Percentiles rank a stretch among this genome's conserved stretches.
These are phyloP conservation scores for Caenorhabditis sinica DNA, from an alignment of 2,888 invertebrate species.

Conservation along the genomic window DNA sequence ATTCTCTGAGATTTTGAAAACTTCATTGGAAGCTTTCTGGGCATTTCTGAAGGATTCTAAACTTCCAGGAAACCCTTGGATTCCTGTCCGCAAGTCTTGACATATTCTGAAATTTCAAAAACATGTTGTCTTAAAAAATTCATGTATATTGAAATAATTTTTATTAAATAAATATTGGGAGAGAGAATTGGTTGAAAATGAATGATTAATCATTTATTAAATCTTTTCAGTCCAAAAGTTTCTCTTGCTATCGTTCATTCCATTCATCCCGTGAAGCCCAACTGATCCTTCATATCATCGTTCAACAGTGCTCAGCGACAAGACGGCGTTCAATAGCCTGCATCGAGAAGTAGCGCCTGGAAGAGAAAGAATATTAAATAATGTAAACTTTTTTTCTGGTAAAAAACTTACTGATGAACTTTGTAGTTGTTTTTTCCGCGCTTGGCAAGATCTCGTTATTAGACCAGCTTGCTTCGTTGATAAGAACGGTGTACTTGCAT, in stretches of 20 bases:
- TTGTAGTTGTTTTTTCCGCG: slow-evolving; percentile 67
- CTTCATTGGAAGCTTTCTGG: no score
- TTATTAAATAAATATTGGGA: no score
- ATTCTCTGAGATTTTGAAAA: no score
- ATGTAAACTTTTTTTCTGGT: neutral
- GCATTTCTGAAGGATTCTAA: no score
- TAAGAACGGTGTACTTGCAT: slow-evolving; percentile 58
- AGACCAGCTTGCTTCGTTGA: slow-evolving; percentile 60
- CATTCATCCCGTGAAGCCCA: slow-evolving; percentile 26
- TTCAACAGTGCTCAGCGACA: neutral
- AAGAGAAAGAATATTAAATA: neutral
- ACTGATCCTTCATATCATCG: slow-evolving; percentile 35
- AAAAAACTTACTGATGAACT: slow-evolving; percentile 59
- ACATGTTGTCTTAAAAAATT: no score
- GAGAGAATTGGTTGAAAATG: neutral
- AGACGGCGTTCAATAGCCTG: slow-evolving; percentile 13
- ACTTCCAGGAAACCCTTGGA: no score
- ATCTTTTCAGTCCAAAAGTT: slow-evolving; percentile 63
- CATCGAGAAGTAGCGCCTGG: slow-evolving; percentile 24
- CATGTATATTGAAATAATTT: no score
- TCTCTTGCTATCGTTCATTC: slow-evolving; percentile 21
- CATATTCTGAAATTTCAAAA: no score
- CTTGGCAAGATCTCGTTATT: slow-evolving; percentile 69
- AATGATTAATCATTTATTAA: no score
- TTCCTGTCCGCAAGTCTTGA: no score